Conservation (phyloP, 2,888 invertebrate species). For the Mythimna ferrago region DNA sequence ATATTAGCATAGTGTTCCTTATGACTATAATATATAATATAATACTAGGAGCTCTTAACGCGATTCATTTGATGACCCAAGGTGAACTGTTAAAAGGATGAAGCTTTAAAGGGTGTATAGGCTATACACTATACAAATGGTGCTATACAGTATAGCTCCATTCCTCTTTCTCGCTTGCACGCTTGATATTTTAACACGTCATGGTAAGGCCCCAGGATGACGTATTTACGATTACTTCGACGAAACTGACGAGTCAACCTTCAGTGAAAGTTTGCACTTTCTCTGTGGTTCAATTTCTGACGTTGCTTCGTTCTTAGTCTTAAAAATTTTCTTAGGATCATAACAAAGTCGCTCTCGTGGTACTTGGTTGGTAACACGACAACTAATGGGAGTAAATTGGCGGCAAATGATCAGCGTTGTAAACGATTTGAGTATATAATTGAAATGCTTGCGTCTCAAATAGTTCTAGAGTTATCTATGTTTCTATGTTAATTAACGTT, state of each 20-base stretch:
- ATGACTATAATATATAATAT: too few species aligned
- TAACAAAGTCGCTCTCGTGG: background rate
- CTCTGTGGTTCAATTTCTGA: slow-evolving; percentile 10
- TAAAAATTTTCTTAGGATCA: slow-evolving; percentile 3
- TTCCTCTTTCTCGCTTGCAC: too few species aligned
- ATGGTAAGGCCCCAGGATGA: background rate
- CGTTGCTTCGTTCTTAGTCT: background rate
- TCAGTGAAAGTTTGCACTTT: slow-evolving; percentile 47
- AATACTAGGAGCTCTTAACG: too few species aligned
- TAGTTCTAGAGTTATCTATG: background rate
- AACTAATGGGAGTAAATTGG: slow-evolving; percentile 31
- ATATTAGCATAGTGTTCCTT: slow-evolving; percentile 4
- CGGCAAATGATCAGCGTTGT: slow-evolving; percentile 27
- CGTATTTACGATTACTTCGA: background rate
- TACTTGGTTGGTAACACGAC: slow-evolving; percentile 18
- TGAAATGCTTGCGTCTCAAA: slow-evolving; percentile 27
- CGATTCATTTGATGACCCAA: too few species aligned
- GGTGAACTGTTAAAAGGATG: too few species aligned
- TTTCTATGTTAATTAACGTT: too few species aligned
- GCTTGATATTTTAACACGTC: too few species aligned
- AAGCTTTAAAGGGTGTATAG: too few species aligned
- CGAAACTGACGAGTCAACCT: slow-evolving; percentile 7
- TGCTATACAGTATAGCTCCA: too few species aligned
- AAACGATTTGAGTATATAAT: slow-evolving; percentile 22
- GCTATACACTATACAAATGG: too few species aligned